Conservation (phyloP, 2,888 invertebrate species). For the Orthosia gothica region DNA sequence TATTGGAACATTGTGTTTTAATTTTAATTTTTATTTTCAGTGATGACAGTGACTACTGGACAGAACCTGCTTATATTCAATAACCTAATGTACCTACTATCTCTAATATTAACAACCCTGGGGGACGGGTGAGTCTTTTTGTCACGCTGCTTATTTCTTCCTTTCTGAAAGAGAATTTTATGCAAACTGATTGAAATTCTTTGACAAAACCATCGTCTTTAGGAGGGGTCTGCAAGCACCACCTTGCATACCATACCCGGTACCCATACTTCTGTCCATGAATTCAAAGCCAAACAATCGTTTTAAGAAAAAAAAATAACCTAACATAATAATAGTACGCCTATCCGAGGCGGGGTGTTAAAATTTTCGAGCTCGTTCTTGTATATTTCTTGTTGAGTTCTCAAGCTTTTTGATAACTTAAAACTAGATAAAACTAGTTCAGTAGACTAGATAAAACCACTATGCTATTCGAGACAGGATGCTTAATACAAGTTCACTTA, state of each 20-base stretch:
- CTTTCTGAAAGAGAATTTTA: conserved; percentile 19
- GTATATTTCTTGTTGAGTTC: neutral
- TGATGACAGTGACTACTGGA: conserved; percentile 51
- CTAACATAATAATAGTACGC: neutral
- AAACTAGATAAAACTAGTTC: neutral
- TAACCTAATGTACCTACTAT: conserved; percentile 49
- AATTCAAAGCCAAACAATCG: neutral
- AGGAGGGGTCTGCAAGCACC: neutral
- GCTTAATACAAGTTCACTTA: neutral
- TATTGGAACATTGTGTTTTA: neutral
- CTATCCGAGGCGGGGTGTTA: neutral
- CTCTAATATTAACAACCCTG: conserved; percentile 66
- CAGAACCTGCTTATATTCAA: conserved; percentile 48
- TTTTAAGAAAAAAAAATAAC: neutral
- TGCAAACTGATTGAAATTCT: neutral
- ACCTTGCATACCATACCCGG: too few species aligned
- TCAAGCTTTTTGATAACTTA: neutral
- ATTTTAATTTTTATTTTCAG: conserved; percentile 62
- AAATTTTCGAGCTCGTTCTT: neutral
- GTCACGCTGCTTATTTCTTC: conserved; percentile 27
- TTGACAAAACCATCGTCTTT: too few species aligned
- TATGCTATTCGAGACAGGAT: neutral
- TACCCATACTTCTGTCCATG: neutral
- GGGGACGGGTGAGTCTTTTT: conserved; percentile 66
- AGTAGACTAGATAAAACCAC: neutral